Conservation (phyloP, 2,888 invertebrate genomes). For the Trichacis sp. region DNA sequence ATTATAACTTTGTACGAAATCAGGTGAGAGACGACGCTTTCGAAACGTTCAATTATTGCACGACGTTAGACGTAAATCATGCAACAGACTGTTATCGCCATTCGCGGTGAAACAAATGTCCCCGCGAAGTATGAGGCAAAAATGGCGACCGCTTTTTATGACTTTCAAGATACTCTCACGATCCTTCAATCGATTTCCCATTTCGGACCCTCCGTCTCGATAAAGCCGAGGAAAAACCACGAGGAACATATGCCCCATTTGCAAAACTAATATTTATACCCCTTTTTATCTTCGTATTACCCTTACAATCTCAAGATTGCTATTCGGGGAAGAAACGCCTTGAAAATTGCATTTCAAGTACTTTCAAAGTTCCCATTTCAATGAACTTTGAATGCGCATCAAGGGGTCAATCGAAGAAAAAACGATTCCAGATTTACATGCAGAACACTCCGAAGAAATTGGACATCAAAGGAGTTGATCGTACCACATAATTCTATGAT, state of each 20-base stretch:
- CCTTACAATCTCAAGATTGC: neutral
- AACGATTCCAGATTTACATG: too few relatives aligned
- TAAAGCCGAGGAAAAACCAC: neutral
- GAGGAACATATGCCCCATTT: constrained; percentile 4
- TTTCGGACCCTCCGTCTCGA: constrained; percentile 3
- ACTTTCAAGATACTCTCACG: constrained; percentile 14
- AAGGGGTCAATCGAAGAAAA: neutral
- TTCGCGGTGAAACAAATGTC: constrained; percentile 22
- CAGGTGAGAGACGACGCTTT: neutral
- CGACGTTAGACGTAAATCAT: constrained; percentile 49
- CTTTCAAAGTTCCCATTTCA: neutral
- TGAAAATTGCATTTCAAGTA: neutral
- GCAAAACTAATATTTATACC: constrained; percentile 1
- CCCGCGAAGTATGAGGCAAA: constrained; percentile 14
- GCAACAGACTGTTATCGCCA: constrained; percentile 28
- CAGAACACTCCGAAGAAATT: too few relatives aligned
- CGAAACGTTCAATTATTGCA: constrained; percentile 45
- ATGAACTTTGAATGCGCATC: neutral
- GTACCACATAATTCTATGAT: too few relatives aligned
- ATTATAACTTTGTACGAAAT: constrained; percentile 1
- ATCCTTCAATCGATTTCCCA: constrained; percentile 8
- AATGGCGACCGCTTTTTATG: constrained; percentile 13
- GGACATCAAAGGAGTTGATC: too few relatives aligned
- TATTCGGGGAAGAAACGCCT: neutral
- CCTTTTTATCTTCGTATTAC: constrained; percentile 16